Conservation (phyloP, 1,140 invertebrate species). For the Parasteatoda tepidariorum region DNA sequence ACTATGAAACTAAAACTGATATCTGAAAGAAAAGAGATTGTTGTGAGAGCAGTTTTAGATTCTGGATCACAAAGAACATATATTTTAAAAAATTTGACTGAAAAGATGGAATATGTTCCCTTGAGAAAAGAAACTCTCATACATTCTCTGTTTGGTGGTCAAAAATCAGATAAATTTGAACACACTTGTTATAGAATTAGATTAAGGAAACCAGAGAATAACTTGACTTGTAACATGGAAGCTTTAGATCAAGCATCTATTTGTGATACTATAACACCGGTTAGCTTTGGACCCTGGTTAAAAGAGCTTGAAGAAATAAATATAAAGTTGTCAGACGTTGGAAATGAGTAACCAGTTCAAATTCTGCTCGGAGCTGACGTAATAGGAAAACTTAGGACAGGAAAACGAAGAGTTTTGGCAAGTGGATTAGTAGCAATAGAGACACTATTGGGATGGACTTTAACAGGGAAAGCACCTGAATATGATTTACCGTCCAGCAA, state of each 20-base stretch:
- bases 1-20: constrained; percentile 1
- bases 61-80: neutral
- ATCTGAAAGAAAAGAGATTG: neutral
- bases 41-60: neutral
- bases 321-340: neutral
- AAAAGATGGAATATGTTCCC: constrained; percentile 6
- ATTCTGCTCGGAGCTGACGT: constrained; percentile 22
- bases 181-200: no score
- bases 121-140: neutral
- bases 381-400: neutral
- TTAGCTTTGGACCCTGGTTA: neutral
- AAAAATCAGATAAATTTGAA: neutral
- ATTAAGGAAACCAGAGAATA: neutral
- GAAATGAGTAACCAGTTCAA: neutral
- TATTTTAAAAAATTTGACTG: neutral
- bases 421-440: neutral
- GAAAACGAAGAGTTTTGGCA: neutral
- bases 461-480: neutral
- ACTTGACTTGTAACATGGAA: neutral
- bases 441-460: constrained; percentile 20
- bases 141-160: neutral
- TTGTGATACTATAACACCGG: neutral
- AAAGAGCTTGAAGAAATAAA: neutral
- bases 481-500: neutral
- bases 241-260: neutral